Evolutionary conservation across 1,140 invertebrate species (phyloP).

Genomic region (Lepidurus packardi): DNA sequence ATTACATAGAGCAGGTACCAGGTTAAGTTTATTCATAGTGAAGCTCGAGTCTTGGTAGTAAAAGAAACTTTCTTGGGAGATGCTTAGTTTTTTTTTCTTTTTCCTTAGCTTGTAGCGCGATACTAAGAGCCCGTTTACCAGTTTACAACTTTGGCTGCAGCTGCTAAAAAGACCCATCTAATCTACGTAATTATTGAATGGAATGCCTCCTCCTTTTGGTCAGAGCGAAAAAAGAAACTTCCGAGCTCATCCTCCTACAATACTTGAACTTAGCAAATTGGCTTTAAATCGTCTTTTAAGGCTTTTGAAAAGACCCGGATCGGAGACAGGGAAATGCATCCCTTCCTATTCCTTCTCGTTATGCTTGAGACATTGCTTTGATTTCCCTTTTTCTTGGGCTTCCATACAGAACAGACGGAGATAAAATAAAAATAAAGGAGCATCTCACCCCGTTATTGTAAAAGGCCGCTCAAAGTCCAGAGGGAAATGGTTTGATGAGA

Average conservation of each 20-base stretch:
- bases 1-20: too few relatives aligned
- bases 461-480: slow-evolving; percentile 7
- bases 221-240: not conserved
- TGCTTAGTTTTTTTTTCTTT: not conserved
- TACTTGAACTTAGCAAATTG: not conserved
- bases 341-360: not conserved
- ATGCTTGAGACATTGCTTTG: not conserved
- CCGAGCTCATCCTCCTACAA: not conserved
- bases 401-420: not conserved
- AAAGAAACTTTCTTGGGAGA: not conserved
- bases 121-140: not conserved
- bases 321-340: slow-evolving; percentile 1
- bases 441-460: not conserved
- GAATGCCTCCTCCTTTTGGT: not conserved
- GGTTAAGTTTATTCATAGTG: too few relatives aligned
- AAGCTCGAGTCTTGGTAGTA: not conserved
- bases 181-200: not conserved
- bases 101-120: not conserved
- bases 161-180: not conserved
- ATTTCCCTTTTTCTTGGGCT: not conserved
- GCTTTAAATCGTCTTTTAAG: slow-evolving; percentile 14
- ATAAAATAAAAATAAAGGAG: slow-evolving; percentile 12
- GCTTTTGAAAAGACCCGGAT: not conserved
- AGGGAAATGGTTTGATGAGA: slow-evolving; percentile 4
- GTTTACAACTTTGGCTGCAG: not conserved